phyloP scores from a whole-genome alignment of 2,888 invertebrate genomes.

The Automeris io region DNA sequence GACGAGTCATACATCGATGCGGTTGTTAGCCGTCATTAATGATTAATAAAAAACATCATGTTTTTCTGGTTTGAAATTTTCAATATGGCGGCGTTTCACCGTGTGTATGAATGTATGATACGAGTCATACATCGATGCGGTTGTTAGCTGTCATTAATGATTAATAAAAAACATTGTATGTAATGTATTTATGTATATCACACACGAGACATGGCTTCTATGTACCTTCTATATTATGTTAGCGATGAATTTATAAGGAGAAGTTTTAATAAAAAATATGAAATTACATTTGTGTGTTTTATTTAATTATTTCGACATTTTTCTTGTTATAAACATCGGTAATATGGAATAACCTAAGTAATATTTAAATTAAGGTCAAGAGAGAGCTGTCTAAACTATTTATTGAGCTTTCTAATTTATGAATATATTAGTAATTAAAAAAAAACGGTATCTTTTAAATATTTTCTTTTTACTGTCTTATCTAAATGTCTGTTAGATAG shows the following conservation, averaged over 20 bases:
- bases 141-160: conserved; percentile 35
- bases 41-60: conserved; percentile 22
- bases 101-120: conserved; percentile 25
- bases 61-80: conserved; percentile 9
- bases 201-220: conserved; percentile 66
- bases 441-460: too few relatives aligned
- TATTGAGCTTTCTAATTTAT: too few relatives aligned
- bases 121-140: conserved; percentile 27
- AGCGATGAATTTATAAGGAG: conserved; percentile 75
- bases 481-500: too few relatives aligned
- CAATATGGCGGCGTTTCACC: conserved; percentile 26
- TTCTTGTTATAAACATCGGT: too few relatives aligned
- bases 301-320: conserved; percentile 17
- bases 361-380: too few relatives aligned
- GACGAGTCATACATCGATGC: conserved; percentile 27
- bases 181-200: conserved; percentile 52
- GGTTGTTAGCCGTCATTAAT: conserved; percentile 36
- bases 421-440: too few relatives aligned
- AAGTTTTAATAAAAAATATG: conserved; percentile 73
- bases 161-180: conserved; percentile 26
- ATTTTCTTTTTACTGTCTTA: too few relatives aligned
- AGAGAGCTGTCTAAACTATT: too few relatives aligned
- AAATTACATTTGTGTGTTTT: conserved; percentile 41
- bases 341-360: too few relatives aligned
- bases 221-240: conserved; percentile 71